A percentile compares a stretch with the other conserved stretches of the same genome.
These are phyloP conservation scores for Diadegma fenestrale DNA, from an alignment of 2,888 invertebrate species.

Conservation along the genomic window DNA sequence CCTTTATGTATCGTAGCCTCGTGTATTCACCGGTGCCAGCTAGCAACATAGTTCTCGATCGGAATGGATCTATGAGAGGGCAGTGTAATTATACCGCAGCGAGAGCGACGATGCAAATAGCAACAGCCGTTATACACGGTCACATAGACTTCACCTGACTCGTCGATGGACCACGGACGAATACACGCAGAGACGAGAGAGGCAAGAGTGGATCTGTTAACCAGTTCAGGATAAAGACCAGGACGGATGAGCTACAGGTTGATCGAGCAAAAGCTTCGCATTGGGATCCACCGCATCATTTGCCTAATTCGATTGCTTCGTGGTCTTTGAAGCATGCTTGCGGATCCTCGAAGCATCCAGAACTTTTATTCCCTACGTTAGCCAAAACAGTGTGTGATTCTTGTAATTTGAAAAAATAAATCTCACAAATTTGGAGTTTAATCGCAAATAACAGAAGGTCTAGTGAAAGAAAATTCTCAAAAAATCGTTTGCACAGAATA, in stretches of 20 bases:
- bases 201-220: conserved; percentile 53
- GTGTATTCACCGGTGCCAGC: conserved; percentile 34
- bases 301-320: conserved; percentile 2
- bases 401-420: neutral
- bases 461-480: neutral
- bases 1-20: conserved; percentile 47
- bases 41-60: conserved; percentile 55
- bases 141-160: conserved; percentile 75
- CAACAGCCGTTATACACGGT: conserved; percentile 73
- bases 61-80: conserved; percentile 73
- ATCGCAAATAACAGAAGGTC: neutral
- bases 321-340: neutral
- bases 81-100: conserved; percentile 73
- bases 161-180: conserved; percentile 52
- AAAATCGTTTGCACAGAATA: neutral
- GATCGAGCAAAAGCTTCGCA: conserved; percentile 51
- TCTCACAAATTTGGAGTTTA: neutral
- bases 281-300: conserved; percentile 10
- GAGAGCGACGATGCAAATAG: conserved; percentile 75
- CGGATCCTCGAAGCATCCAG: neutral
- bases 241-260: conserved; percentile 64
- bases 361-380: neutral
- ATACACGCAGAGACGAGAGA: conserved; percentile 6
- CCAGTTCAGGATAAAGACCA: conserved; percentile 68
- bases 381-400: neutral